These are phyloP conservation scores for Zaprionus nigranus DNA, from an alignment of 1,140 invertebrate species.

Conservation along the genomic window DNA sequence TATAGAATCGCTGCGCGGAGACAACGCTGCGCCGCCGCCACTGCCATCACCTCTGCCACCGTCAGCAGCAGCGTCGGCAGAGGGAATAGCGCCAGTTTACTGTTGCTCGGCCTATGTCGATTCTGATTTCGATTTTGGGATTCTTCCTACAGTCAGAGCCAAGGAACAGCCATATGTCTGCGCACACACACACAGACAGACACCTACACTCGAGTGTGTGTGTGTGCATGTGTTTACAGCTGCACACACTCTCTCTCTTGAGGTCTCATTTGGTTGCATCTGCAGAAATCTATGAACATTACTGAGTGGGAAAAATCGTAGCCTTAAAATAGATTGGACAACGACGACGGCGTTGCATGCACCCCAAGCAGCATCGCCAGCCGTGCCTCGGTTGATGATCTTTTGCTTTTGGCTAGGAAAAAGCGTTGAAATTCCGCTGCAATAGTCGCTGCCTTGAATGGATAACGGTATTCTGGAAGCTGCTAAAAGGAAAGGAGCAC, in stretches of 20 bases:
- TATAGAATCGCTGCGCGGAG: slow-evolving; percentile 70
- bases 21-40: slow-evolving; percentile 17
- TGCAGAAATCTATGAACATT: slow-evolving; percentile 57
- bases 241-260: neutral
- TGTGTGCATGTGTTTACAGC: slow-evolving; percentile 9
- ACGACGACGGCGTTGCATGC: slow-evolving; percentile 53
- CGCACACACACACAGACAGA: too few relatives aligned
- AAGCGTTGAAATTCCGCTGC: neutral
- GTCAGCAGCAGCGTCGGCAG: slow-evolving; percentile 15
- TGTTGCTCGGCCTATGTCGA: slow-evolving; percentile 42
- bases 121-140: slow-evolving; percentile 57
- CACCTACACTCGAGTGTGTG: neutral
- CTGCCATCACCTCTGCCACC: slow-evolving; percentile 6
- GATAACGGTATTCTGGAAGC: neutral
- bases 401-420: slow-evolving; percentile 12
- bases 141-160: slow-evolving; percentile 44
- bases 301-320: slow-evolving; percentile 77
- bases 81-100: slow-evolving; percentile 44
- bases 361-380: slow-evolving; percentile 32
- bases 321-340: slow-evolving; percentile 67
- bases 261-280: slow-evolving; percentile 6
- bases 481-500: neutral
- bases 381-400: slow-evolving; percentile 44
- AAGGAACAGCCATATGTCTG: slow-evolving; percentile 34
- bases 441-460: neutral